Conservation (phyloP, 2,113 vertebrate genomes). For the Aspiorhynchus laticeps region DNA sequence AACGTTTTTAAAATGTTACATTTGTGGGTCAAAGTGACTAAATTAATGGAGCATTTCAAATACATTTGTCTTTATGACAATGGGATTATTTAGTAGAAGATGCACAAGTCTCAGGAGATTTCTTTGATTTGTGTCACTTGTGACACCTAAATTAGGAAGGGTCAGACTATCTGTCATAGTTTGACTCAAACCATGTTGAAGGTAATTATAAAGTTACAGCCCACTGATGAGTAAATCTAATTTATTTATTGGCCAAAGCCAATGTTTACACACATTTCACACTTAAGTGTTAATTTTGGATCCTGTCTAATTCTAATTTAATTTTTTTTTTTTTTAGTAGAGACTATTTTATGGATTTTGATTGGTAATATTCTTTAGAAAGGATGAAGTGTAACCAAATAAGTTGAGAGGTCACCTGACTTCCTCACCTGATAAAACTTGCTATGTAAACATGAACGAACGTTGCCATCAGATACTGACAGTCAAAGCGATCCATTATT, state of each 20-base stretch:
- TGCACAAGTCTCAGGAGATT: not conserved
- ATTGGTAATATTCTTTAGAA: not conserved
- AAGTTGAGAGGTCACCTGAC: not conserved
- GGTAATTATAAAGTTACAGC: not conserved
- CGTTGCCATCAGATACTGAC: constrained; percentile 98
- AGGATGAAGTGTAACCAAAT: not conserved
- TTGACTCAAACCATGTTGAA: not conserved
- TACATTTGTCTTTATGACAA: not conserved
- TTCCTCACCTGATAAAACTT: constrained; percentile 91
- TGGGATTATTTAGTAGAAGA: not conserved
- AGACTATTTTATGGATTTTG: not conserved
- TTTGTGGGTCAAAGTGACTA: not conserved
- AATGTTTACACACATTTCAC: not conserved
- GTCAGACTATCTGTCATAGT: not conserved
- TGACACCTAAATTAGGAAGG: not conserved
- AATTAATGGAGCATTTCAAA: not conserved
- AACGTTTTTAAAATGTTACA: no score
- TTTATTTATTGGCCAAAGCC: not conserved
- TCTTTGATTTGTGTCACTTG: not conserved
- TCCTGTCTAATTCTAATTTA: no score
- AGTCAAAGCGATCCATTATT: constrained; percentile 98
- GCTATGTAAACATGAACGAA: constrained; percentile 98
- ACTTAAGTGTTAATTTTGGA: no score
- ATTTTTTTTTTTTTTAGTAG: no score
- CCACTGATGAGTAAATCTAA: not conserved